Evolutionary conservation across 2,113 vertebrate genomes (phyloP).

Genomic region (Trogon melanurus): DNA sequence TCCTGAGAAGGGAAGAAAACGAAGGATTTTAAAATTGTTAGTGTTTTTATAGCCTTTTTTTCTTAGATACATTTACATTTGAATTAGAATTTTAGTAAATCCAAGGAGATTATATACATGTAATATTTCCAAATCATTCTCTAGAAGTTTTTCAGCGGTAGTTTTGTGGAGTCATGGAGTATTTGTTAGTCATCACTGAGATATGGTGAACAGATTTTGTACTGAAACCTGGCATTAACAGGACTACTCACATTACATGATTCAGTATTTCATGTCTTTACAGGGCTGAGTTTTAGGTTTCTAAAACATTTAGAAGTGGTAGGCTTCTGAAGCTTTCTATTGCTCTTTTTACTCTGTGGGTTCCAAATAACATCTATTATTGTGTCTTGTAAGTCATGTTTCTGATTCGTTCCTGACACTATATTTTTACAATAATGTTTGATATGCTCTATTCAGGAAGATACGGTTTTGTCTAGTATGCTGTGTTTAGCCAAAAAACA

Average conservation of each 20-base stretch:
- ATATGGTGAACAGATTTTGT: not conserved
- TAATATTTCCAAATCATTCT: not conserved
- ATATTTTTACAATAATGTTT: not conserved
- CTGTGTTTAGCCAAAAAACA: not conserved
- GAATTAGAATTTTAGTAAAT: not conserved
- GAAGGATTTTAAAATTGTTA: not conserved
- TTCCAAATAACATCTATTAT: not conserved
- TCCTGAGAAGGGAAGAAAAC: not conserved
- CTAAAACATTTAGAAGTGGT: not conserved
- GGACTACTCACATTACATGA: not conserved
- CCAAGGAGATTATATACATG: not conserved
- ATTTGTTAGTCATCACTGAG: not conserved
- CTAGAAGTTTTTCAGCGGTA: not conserved
- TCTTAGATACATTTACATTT: not conserved
- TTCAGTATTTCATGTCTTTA: not conserved
- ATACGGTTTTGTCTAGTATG: not conserved
- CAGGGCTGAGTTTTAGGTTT: not conserved
- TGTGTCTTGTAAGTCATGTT: not conserved
- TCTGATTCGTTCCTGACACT: not conserved
- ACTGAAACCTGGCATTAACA: not conserved
- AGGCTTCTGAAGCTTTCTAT: not conserved
- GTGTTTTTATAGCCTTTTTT: not conserved
- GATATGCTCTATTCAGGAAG: not conserved
- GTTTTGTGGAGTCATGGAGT: not conserved
- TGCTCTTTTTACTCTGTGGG: not conserved